Percentiles rank a stretch among this genome's conserved stretches.
Conservation (phyloP, 2,888 invertebrate species). For the Dryobotodes eremita region DNA sequence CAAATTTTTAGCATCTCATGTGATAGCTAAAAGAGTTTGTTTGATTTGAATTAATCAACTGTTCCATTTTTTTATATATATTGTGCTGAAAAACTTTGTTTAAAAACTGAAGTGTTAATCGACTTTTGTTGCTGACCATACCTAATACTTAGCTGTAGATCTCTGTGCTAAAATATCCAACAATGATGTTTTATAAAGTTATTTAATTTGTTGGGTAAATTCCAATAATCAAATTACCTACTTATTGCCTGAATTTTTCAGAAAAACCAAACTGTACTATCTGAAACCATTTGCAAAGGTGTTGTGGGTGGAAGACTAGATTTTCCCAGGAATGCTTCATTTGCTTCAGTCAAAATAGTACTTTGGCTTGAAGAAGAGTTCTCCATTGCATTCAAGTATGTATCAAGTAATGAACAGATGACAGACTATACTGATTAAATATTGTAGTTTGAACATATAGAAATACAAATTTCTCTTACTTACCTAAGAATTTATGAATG, state of each 20-base stretch:
- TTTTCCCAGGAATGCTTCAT: constrained; percentile 95
- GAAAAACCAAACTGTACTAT: constrained; percentile 94
- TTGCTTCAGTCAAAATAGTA: constrained; percentile 95
- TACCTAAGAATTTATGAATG: background rate
- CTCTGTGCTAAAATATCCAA: too few relatives aligned
- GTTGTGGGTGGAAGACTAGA: constrained; percentile 96
- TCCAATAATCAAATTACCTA: too few relatives aligned
- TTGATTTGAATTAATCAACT: too few relatives aligned
- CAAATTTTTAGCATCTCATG: too few relatives aligned
- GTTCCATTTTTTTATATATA: too few relatives aligned
- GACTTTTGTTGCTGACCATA: too few relatives aligned
- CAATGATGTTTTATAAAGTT: too few relatives aligned
- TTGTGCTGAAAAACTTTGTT: too few relatives aligned
- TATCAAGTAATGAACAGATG: background rate
- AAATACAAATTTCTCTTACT: background rate
- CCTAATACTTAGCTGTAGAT: too few relatives aligned
- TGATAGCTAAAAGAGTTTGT: too few relatives aligned
- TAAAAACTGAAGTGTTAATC: too few relatives aligned
- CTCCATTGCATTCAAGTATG: constrained; percentile 93
- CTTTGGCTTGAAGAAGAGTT: constrained; percentile 97
- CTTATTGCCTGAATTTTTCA: constrained; percentile 74
- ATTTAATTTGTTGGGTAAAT: too few relatives aligned
- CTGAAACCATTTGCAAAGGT: constrained; percentile 94
- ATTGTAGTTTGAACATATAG: background rate
- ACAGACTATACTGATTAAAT: background rate